phyloP scores from a whole-genome alignment of 2,113 vertebrate genomes.

The human (Homo sapiens) region DNA sequence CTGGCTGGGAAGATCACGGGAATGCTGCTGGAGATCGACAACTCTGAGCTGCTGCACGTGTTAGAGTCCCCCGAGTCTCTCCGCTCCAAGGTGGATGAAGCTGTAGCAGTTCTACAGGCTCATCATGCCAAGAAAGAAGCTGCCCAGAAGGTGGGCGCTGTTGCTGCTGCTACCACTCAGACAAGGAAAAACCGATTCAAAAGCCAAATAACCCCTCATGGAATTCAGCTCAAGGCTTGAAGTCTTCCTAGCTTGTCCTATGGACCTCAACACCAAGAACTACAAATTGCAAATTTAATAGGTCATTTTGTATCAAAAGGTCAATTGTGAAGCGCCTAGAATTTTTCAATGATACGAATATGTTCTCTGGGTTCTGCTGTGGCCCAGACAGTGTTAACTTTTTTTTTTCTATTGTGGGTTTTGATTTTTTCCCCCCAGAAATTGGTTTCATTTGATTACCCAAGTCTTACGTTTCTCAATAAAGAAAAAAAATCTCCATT shows the following conservation, averaged over 20 bases:
- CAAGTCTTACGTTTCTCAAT: slow-evolving; percentile 85
- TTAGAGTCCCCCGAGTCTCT: slow-evolving; percentile 97
- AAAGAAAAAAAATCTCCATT: slow-evolving; percentile 81
- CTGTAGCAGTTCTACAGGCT: slow-evolving; percentile 96
- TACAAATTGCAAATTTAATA: slow-evolving; percentile 79
- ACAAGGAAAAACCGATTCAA: slow-evolving; percentile 79
- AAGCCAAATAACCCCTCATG: slow-evolving; percentile 84
- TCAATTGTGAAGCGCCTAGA: slow-evolving; percentile 81
- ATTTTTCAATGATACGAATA: slow-evolving; percentile 78
- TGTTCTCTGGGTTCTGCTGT: slow-evolving; percentile 78
- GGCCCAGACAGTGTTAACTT: slow-evolving; percentile 69
- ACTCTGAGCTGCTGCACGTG: slow-evolving; percentile 98
- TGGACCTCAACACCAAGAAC: slow-evolving; percentile 76
- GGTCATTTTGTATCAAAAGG: slow-evolving; percentile 85
- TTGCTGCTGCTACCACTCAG: slow-evolving; percentile 94
- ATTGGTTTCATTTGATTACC: slow-evolving; percentile 84
- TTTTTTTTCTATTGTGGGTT: slow-evolving; percentile 80
- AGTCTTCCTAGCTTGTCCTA: slow-evolving; percentile 79
- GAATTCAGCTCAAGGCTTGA: slow-evolving; percentile 80
- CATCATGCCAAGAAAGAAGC: slow-evolving; percentile 99
- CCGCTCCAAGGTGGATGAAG: slow-evolving; percentile 99
- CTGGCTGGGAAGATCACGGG: slow-evolving; percentile 98
- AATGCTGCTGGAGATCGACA: slow-evolving; percentile 99
- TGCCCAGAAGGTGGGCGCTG: slow-evolving; percentile 94
- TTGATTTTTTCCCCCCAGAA: slow-evolving; percentile 53